Conservation (phyloP, 2,113 vertebrate species). For the Grammomys surdaster region DNA sequence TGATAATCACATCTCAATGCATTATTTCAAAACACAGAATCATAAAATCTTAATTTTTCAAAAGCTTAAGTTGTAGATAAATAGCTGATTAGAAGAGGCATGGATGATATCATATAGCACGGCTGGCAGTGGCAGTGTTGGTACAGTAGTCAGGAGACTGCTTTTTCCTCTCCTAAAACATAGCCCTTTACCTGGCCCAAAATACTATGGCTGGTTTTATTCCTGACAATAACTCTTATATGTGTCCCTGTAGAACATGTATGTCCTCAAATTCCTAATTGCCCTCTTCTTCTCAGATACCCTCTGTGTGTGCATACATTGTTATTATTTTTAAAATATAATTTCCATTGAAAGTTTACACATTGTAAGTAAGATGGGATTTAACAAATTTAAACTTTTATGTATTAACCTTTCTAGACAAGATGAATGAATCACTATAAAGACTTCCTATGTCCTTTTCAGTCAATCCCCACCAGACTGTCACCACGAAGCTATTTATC, state of each 20-base stretch:
- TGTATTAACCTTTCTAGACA: neutral
- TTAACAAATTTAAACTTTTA: neutral
- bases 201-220: neutral
- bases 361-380: neutral
- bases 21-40: constrained; percentile 52
- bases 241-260: neutral
- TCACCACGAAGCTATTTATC: accelerated
- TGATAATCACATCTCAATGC: constrained; percentile 52
- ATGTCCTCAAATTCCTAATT: neutral
- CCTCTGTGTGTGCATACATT: neutral
- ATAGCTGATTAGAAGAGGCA: neutral
- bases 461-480: neutral
- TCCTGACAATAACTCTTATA: neutral
- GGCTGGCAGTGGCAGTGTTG: neutral
- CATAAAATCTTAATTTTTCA: constrained; percentile 43
- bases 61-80: neutral
- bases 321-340: neutral
- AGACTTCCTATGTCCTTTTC: neutral
- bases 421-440: neutral
- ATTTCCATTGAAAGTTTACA: neutral
- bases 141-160: neutral
- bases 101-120: neutral
- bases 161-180: neutral
- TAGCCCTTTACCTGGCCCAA: neutral
- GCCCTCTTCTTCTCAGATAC: neutral